Percentiles rank a stretch among this genome's conserved stretches.
Conservation (phyloP, 2,113 vertebrate genomes). For the Odobenus rosmarus region DNA sequence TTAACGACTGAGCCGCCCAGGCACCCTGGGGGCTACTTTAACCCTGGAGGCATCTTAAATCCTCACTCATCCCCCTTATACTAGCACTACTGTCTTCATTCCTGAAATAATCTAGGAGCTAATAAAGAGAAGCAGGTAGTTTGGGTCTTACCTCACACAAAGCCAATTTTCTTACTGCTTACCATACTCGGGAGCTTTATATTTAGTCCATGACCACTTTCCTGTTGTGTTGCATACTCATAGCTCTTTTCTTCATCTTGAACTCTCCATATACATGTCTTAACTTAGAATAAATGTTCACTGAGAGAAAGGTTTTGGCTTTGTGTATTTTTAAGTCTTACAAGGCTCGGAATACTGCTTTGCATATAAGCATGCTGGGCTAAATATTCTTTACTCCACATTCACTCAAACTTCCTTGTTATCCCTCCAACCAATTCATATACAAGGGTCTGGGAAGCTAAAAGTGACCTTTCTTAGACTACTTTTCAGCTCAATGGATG, state of each 20-base stretch:
- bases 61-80: neutral
- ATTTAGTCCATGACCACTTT: neutral
- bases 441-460: neutral
- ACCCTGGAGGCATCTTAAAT: neutral
- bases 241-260: conserved; percentile 27
- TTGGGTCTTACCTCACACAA: neutral
- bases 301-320: neutral
- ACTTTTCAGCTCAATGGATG: neutral
- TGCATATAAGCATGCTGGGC: neutral
- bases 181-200: neutral
- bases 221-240: neutral
- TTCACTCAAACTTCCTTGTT: conserved; percentile 12
- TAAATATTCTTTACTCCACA: neutral
- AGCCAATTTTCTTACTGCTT: neutral
- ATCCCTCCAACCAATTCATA: neutral
- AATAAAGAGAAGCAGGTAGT: neutral
- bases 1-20: too few relatives aligned
- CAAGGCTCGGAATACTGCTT: neutral
- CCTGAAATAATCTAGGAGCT: neutral
- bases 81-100: neutral
- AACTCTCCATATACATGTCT: neutral
- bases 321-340: conserved; percentile 5
- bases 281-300: conserved; percentile 18
- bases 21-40: neutral
- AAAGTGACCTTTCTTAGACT: neutral